Conservation (phyloP, 2,113 vertebrate genomes). For the Eurypyga helias region DNA sequence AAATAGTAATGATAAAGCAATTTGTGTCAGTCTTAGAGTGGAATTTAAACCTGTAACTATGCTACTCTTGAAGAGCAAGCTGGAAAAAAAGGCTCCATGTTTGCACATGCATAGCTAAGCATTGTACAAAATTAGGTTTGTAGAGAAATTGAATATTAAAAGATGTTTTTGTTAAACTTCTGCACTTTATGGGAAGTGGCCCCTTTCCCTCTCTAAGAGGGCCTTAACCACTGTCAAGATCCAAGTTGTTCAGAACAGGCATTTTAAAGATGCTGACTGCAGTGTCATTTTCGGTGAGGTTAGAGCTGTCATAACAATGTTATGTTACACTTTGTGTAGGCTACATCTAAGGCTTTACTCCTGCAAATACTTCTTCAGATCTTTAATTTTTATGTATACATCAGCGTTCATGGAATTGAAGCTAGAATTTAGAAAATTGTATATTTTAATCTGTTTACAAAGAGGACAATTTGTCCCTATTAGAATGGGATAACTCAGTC, state of each 20-base stretch:
- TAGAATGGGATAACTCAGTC: background rate
- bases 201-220: background rate
- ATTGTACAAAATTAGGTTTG: background rate
- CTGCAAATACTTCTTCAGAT: background rate
- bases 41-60: background rate
- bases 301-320: background rate
- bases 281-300: background rate
- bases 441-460: background rate
- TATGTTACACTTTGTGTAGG: background rate
- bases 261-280: background rate
- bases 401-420: background rate
- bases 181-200: background rate
- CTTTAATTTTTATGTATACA: background rate
- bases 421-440: background rate
- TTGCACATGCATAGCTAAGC: background rate
- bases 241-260: background rate
- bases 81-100: background rate
- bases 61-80: background rate
- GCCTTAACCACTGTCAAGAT: background rate
- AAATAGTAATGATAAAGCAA: conserved; percentile 24
- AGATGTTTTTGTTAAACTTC: background rate
- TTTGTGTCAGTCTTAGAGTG: background rate
- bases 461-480: background rate
- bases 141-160: background rate
- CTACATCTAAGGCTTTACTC: background rate